phyloP scores from a whole-genome alignment of 2,888 invertebrate species.

The Melinaea menophilus region DNA sequence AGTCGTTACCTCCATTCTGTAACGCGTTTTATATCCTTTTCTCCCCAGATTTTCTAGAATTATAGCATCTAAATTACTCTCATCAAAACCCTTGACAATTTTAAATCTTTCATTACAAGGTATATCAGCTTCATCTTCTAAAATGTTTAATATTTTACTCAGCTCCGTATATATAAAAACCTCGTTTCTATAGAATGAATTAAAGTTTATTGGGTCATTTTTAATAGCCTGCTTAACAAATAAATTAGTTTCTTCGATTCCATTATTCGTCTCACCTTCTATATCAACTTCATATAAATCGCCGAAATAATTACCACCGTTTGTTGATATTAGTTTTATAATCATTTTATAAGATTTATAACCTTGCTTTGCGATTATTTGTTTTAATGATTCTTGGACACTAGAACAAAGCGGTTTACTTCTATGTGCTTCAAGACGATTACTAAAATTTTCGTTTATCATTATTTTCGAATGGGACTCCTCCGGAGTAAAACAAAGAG shows the following conservation, averaged over 20 bases:
- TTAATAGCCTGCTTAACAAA: slow-evolving; percentile 46
- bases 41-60: slow-evolving; percentile 47
- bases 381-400: slow-evolving; percentile 37
- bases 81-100: slow-evolving; percentile 41
- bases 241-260: slow-evolving; percentile 43
- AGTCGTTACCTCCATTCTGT: slow-evolving; percentile 36
- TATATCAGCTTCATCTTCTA: slow-evolving; percentile 43
- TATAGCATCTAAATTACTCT: slow-evolving; percentile 41
- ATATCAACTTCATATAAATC: slow-evolving; percentile 45
- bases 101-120: slow-evolving; percentile 41
- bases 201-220: slow-evolving; percentile 32
- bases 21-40: slow-evolving; percentile 39
- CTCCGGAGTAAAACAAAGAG: no score
- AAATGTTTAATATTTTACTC: slow-evolving; percentile 30
- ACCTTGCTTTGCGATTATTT: slow-evolving; percentile 37
- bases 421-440: no score
- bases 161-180: slow-evolving; percentile 43
- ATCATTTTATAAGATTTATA: slow-evolving; percentile 35
- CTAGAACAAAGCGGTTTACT: slow-evolving; percentile 8
- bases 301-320: slow-evolving; percentile 51
- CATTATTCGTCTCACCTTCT: slow-evolving; percentile 43
- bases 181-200: slow-evolving; percentile 42
- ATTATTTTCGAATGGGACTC: no score
- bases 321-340: slow-evolving; percentile 36
- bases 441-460: no score